Base-by-base conservation (phyloP, 2,888 invertebrate genomes). In the Cremastinae sp. region DNA sequence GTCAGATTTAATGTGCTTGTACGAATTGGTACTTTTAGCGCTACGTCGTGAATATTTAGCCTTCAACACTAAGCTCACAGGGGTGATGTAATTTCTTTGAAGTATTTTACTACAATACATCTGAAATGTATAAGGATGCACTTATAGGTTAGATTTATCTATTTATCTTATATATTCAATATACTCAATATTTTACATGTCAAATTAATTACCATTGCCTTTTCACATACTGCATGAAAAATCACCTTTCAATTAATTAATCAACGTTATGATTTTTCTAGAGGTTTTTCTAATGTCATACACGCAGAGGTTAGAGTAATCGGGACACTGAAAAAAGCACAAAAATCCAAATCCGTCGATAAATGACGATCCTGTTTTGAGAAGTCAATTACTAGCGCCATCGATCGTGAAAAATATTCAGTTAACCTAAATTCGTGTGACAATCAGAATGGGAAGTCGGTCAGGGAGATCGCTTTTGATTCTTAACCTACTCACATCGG, bases 21-120 rank as follows among this genome's bases (percentile, higher is more conserved):
- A 88, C 3, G 88, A 80, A 70, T 79, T 84, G 0, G 83, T 87
- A 56, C 82, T 88, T 64, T 86, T 84, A 12, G 87, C 85, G 64
- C 86, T 88, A 7, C 87, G 84, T 72, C 89, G 83, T 1, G 88
- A 89, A 78, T 88, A 89, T 64, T 80, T 80, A 1, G 81, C 84
- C 71, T 82, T 86, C 55, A 82, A 76, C 43, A 87, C 55, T 5
- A 84, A 51, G 73, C 82, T 85, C 53, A 83, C 75, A 53, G 84
- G 76, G 59, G 73, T 79, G 61, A 78, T 74, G 81, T 83, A 85
- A 79, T 80, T 80, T 75, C 75, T 83, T 65, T 83, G 84, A 72
- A 85, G 80, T 82, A 84, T 82, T 79, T 84, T 88, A 79, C 83
- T 68, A 83, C 84, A 85, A 83, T 86, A 78, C 89, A 89, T 89